A percentile compares a stretch with the other conserved stretches of the same genome.
phyloP scores from a whole-genome alignment of 2,888 invertebrate species.

The Luffia ferchaultella region DNA sequence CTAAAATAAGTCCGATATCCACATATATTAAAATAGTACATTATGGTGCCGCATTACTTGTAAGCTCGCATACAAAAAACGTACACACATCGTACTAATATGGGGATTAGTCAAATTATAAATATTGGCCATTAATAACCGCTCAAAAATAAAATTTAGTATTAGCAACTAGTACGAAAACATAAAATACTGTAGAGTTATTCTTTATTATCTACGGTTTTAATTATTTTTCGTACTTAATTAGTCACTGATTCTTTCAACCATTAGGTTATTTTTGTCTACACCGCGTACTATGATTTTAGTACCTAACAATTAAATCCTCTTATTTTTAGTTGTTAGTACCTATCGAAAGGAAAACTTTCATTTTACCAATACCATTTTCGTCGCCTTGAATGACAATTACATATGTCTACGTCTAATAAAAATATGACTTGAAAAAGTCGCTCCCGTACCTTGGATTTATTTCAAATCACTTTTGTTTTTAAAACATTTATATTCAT shows the following conservation, averaged over 20 bases:
- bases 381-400: not conserved
- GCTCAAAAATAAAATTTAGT: no score
- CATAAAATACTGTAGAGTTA: not conserved
- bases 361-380: not conserved
- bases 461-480: not conserved
- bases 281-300: no score
- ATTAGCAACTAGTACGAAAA: not conserved
- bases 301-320: not conserved
- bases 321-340: not conserved
- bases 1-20: not conserved
- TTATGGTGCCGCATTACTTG: not conserved
- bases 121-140: not conserved
- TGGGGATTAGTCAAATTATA: not conserved
- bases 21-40: not conserved
- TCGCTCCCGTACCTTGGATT: not conserved
- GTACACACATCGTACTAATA: not conserved
- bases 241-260: not conserved
- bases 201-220: not conserved
- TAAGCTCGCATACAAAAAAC: not conserved
- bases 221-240: not conserved
- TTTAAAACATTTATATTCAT: not conserved
- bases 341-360: not conserved
- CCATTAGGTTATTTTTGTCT: not conserved
- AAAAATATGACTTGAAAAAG: not conserved
- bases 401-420: not conserved